phyloP scores from a whole-genome alignment of 1,140 invertebrate genomes.

The Bombyx mandarina region DNA sequence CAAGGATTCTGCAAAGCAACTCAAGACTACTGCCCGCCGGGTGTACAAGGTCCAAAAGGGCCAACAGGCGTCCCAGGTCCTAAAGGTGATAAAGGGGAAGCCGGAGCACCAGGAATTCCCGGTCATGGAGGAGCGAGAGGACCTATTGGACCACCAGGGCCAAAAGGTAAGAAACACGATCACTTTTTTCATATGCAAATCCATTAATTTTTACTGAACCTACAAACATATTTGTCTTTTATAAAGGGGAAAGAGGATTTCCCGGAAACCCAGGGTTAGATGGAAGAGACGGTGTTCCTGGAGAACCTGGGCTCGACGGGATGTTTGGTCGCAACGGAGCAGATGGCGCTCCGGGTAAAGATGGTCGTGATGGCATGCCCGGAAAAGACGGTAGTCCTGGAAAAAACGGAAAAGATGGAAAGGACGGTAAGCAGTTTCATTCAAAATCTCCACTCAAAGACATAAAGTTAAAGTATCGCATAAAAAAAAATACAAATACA shows the following conservation, averaged over 20 bases:
- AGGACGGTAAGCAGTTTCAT: conserved; percentile 75
- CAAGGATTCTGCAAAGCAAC: conserved; percentile 83
- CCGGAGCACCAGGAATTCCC: conserved; percentile 75
- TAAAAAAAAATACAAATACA: background rate
- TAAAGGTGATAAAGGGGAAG: conserved; percentile 73
- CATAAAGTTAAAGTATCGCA: background rate
- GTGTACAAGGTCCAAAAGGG: conserved; percentile 77
- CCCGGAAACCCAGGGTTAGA: conserved; percentile 82
- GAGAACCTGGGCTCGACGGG: conserved; percentile 89
- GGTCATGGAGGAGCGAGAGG: conserved; percentile 73
- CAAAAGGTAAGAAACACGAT: conserved; percentile 63
- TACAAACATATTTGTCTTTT: conserved; percentile 1
- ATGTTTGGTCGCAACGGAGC: conserved; percentile 84
- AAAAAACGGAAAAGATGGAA: conserved; percentile 61
- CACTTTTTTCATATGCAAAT: background rate
- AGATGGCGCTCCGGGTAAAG: conserved; percentile 79
- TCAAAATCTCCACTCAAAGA: background rate
- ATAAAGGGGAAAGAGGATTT: conserved; percentile 73
- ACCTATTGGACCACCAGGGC: conserved; percentile 72
- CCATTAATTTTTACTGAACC: background rate
- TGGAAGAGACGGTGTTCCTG: conserved; percentile 87
- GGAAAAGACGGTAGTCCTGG: conserved; percentile 78
- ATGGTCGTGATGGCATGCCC: conserved; percentile 80
- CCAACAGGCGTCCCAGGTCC: conserved; percentile 74
- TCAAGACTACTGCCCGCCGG: conserved; percentile 85